Evolutionary conservation across 64 coral and sea anemone genomes (phyloP).

Genomic region (Stichodactyla helianthus): DNA sequence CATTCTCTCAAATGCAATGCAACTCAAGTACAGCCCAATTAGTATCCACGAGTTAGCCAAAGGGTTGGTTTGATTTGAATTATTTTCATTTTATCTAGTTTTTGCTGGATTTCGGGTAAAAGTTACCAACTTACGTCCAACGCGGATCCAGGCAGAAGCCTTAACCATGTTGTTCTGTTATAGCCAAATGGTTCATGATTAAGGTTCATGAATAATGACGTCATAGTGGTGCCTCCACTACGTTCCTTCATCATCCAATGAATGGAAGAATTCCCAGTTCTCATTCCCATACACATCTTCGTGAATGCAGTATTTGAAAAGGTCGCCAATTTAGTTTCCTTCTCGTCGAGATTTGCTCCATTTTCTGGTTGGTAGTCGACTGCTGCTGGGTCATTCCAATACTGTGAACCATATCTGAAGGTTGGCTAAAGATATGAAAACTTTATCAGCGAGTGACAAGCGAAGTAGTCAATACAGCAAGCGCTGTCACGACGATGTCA

Average conservation of each 20-base stretch:
- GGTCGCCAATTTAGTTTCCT: not conserved
- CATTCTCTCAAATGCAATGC: too few species aligned
- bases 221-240: not conserved
- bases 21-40: too few species aligned
- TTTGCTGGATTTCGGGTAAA: not conserved
- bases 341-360: slow-evolving; percentile 6
- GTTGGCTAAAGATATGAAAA: not conserved
- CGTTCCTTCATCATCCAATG: not conserved
- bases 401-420: not conserved
- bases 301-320: not conserved
- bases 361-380: not conserved
- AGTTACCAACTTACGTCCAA: not conserved
- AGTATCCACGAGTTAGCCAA: too few species aligned
- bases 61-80: too few species aligned
- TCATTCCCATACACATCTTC: slow-evolving; percentile 21
- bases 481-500: too few species aligned
- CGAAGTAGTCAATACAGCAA: too few species aligned
- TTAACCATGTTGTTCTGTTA: not conserved
- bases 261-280: not conserved
- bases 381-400: not conserved
- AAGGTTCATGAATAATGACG: not conserved
- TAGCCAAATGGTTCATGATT: not conserved
- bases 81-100: too few species aligned
- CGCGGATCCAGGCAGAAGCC: not conserved
- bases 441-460: not conserved